These are phyloP conservation scores for Drosophila borborema DNA, from an alignment of 2,888 invertebrate genomes.

Conservation along the genomic window DNA sequence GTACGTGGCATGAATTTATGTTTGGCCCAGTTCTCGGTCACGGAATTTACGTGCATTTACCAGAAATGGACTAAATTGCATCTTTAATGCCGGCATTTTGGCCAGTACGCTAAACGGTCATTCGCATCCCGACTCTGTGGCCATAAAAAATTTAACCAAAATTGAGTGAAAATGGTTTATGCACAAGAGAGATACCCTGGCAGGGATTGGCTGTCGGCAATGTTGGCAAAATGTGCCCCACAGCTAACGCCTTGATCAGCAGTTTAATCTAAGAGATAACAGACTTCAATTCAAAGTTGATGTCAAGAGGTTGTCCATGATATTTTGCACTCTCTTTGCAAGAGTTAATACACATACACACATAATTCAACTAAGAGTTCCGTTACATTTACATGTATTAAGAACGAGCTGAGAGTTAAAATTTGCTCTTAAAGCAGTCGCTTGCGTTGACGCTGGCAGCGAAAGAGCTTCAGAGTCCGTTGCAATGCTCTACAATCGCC, in stretches of 20 bases:
- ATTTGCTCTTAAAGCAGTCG: not conserved
- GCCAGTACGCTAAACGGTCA: not conserved
- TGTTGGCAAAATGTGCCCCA: not conserved
- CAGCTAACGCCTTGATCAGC: not conserved
- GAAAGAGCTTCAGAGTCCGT: not conserved
- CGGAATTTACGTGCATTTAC: constrained; percentile 35
- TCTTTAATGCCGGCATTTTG: constrained; percentile 6
- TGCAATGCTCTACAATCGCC: not conserved
- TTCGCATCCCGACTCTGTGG: not conserved
- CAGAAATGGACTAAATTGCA: constrained; percentile 23
- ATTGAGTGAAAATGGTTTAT: not conserved
- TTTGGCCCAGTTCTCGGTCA: constrained; percentile 28
- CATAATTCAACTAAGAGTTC: not conserved
- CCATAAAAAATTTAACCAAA: not conserved
- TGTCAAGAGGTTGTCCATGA: not conserved
- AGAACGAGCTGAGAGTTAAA: no score
- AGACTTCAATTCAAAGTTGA: not conserved
- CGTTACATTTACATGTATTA: not conserved
- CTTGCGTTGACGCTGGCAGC: not conserved
- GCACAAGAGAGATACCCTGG: not conserved
- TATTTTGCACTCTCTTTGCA: not conserved
- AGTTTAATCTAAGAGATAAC: not conserved
- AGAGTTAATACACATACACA: no score
- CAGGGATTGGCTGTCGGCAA: not conserved
- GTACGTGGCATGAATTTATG: constrained; percentile 13